phyloP scores from a whole-genome alignment of 2,113 vertebrate genomes.

The Centropristis striata region DNA sequence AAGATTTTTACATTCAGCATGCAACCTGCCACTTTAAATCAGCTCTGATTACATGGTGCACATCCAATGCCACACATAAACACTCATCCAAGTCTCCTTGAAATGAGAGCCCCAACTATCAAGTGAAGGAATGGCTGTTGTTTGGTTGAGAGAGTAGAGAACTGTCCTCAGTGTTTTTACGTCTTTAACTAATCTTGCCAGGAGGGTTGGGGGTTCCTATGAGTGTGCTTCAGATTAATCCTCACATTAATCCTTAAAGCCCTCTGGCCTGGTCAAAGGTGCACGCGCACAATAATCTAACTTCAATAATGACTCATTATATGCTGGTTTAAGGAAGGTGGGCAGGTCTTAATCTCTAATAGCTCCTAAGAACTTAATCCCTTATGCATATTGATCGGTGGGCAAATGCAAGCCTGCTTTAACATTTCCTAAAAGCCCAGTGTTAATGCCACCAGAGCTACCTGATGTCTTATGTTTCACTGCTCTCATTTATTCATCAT shows the following conservation, averaged over 20 bases:
- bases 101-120: constrained; percentile 14
- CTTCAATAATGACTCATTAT: constrained; percentile 68
- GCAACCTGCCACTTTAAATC: constrained; percentile 49
- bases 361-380: constrained; percentile 72
- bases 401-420: constrained; percentile 34
- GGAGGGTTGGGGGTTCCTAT: constrained; percentile 35
- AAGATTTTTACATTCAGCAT: constrained; percentile 29
- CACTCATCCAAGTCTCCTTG: constrained; percentile 37
- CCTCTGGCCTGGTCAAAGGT: constrained; percentile 55
- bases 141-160: constrained; percentile 9
- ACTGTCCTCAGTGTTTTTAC: constrained; percentile 23
- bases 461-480: constrained; percentile 63
- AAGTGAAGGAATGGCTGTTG: constrained; percentile 21
- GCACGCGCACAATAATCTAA: constrained; percentile 57
- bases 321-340: constrained; percentile 66
- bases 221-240: constrained; percentile 74
- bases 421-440: constrained; percentile 55
- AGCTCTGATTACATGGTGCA: constrained; percentile 40
- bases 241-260: constrained; percentile 74
- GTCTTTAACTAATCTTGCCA: constrained; percentile 48
- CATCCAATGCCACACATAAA: constrained; percentile 35
- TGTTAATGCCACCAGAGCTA: constrained; percentile 49
- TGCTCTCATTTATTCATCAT: constrained; percentile 72
- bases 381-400: constrained; percentile 61
- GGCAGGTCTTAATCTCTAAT: constrained; percentile 70